Base-by-base conservation (phyloP, 2,113 vertebrate genomes). In the Amblyopsis rosae region DNA sequence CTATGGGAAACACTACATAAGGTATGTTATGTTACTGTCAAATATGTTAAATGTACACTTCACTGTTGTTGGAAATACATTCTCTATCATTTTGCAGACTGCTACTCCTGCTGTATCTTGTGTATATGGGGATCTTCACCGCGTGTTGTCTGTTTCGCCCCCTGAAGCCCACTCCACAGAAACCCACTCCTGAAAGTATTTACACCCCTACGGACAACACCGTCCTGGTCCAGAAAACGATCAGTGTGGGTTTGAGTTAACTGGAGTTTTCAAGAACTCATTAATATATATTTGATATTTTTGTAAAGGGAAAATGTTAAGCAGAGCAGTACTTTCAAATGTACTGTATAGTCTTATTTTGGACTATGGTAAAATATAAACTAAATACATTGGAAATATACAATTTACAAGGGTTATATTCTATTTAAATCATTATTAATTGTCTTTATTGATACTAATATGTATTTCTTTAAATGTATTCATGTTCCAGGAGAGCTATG, bases 1-100 rank as follows among this genome's bases (percentile, higher is more conserved):
- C 45, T 98, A 96, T 3, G 98, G 94, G 1, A 94, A 93, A 61
- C 95, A 94, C 12, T 99, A 99, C 77, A 98, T 99, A 89, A 96
- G 93, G 93, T 94, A 26, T 26, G 26, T 26, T 26, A 26, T 26
- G 26, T 26, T 26, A 26, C 26, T 26, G 26, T 26, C 3, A 26
- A 26, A 26, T 26, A 26, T 26, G 26, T 26, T 26, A 26, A 2
- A 26, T 26, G 1, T 26, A 26, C 26, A 26, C 1, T 26, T 26
- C 26, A 26, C 26, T 26, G 26, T 26, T 26, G 26, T 26, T 26
- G 26, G 26, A 26, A 26, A 26, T 3, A 26, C 26, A 26, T 26
- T 78, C 33, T 54, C 54, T 65, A 9, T 6, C 11, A 55, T 12
- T 41, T 7, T 54, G 58, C 68, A 92, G 93, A 83, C 81, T 95